These are phyloP conservation scores for Agonopterix alstromeriana DNA, from an alignment of 2,888 invertebrate species.

Conservation along the genomic window DNA sequence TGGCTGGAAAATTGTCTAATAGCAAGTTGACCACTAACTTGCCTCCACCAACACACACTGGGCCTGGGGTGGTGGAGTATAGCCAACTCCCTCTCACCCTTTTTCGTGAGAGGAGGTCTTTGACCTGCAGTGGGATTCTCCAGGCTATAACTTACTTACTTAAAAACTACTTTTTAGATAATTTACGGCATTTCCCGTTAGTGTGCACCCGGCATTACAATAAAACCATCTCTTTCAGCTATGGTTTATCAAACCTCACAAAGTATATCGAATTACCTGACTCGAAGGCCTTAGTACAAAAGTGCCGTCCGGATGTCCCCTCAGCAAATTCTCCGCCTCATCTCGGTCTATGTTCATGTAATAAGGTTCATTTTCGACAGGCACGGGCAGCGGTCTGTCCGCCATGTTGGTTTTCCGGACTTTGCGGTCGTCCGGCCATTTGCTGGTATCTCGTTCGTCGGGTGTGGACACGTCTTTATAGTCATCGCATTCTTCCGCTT, in stretches of 20 bases:
- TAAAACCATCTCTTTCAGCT: too few species aligned
- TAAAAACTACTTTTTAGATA: too few species aligned
- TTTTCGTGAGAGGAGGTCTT: too few species aligned
- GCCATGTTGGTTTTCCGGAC: slow-evolving; percentile 42
- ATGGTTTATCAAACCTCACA: not conserved
- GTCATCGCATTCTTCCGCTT: slow-evolving; percentile 40
- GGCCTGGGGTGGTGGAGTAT: too few species aligned
- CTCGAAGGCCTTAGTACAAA: slow-evolving; percentile 77
- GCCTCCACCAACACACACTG: too few species aligned
- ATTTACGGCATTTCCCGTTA: too few species aligned
- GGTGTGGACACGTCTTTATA: slow-evolving; percentile 13
- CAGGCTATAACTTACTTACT: too few species aligned
- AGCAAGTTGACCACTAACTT: too few species aligned
- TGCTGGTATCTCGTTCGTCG: slow-evolving; percentile 24
- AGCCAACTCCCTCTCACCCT: too few species aligned
- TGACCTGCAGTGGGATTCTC: too few species aligned
- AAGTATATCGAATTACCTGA: slow-evolving; percentile 36
- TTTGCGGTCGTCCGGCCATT: slow-evolving; percentile 11
- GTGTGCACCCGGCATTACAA: too few species aligned
- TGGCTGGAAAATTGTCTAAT: too few species aligned
- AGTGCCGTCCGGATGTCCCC: slow-evolving; percentile 76
- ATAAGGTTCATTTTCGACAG: slow-evolving; percentile 72
- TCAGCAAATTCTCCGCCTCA: slow-evolving; percentile 69
- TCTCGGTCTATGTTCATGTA: slow-evolving; percentile 73
- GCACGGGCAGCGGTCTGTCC: slow-evolving; percentile 67